These are phyloP conservation scores for Pseudolycoriella hygida DNA, from an alignment of 2,888 invertebrate genomes.

Conservation along the genomic window DNA sequence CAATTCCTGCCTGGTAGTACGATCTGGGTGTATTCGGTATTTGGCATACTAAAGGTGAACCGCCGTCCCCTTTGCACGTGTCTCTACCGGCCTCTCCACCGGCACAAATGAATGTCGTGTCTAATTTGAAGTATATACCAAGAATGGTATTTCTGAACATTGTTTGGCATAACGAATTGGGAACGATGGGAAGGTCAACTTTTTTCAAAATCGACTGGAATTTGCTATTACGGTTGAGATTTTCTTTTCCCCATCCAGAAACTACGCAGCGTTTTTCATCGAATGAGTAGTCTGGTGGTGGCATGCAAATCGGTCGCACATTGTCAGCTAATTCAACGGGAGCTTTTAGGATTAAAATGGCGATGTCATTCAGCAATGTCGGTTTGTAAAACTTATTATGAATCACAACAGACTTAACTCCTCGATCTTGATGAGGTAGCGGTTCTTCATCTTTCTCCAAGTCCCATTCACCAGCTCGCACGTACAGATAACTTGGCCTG, in stretches of 20 bases:
- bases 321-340: slow-evolving; percentile 46
- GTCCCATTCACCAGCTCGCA: slow-evolving; percentile 48
- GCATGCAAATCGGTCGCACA: slow-evolving; percentile 51
- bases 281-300: slow-evolving; percentile 29
- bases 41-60: slow-evolving; percentile 61
- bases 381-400: slow-evolving; percentile 43
- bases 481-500: slow-evolving; percentile 17
- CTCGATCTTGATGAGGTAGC: slow-evolving; percentile 44
- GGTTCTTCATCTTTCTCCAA: slow-evolving; percentile 48
- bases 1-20: slow-evolving; percentile 38
- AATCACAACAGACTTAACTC: slow-evolving; percentile 31
- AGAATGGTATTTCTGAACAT: slow-evolving; percentile 45
- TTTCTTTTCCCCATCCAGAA: slow-evolving; percentile 36
- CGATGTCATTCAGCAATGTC: slow-evolving; percentile 50
- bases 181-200: slow-evolving; percentile 53
- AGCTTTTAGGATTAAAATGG: slow-evolving; percentile 39
- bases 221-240: slow-evolving; percentile 29
- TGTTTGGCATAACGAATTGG: slow-evolving; percentile 27
- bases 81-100: slow-evolving; percentile 58
- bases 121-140: slow-evolving; percentile 44
- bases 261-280: slow-evolving; percentile 20
- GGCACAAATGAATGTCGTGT: slow-evolving; percentile 58
- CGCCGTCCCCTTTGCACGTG: slow-evolving; percentile 62
- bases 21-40: slow-evolving; percentile 27
- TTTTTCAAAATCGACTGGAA: slow-evolving; percentile 49